These are phyloP conservation scores for Coelopa frigida DNA, from an alignment of 1,140 invertebrate genomes.

Conservation along the genomic window DNA sequence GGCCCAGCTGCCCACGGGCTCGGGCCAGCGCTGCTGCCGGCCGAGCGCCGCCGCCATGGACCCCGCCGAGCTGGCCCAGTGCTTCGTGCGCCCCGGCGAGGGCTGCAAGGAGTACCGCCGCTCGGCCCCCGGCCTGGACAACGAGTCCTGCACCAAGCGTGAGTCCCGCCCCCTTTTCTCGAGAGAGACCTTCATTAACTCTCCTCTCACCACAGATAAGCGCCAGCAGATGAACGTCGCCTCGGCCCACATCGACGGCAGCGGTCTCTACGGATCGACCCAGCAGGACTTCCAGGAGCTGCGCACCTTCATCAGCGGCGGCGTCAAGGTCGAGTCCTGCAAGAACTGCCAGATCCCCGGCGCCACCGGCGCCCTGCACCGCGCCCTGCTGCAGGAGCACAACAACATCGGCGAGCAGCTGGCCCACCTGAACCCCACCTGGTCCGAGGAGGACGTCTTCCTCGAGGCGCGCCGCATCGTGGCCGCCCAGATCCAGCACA, in stretches of 20 bases:
- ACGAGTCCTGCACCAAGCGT: slow-evolving; percentile 59
- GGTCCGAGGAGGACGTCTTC: slow-evolving; percentile 76
- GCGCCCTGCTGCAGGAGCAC: slow-evolving; percentile 67
- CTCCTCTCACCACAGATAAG: slow-evolving; percentile 42
- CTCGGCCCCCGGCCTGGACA: slow-evolving; percentile 59
- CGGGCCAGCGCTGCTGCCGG: slow-evolving; percentile 52
- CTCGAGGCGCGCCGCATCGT: slow-evolving; percentile 71
- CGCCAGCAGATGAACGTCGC: slow-evolving; percentile 84
- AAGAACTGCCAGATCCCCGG: slow-evolving; percentile 43
- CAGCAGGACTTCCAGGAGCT: slow-evolving; percentile 59
- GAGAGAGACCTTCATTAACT: background rate
- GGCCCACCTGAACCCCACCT: slow-evolving; percentile 68
- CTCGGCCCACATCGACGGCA: slow-evolving; percentile 80
- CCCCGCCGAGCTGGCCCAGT: slow-evolving; percentile 36
- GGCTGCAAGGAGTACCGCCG: slow-evolving; percentile 67
- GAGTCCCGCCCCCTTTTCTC: slow-evolving; percentile 16
- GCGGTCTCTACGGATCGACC: slow-evolving; percentile 74
- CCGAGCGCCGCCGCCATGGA: slow-evolving; percentile 29
- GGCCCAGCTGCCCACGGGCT: slow-evolving; percentile 38
- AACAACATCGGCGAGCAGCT: slow-evolving; percentile 73
- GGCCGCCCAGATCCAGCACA: slow-evolving; percentile 73
- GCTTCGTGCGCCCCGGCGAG: slow-evolving; percentile 39
- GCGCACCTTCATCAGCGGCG: slow-evolving; percentile 67
- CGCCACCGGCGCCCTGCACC: slow-evolving; percentile 57
- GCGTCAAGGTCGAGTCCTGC: slow-evolving; percentile 57